Evolutionary conservation across 1,140 invertebrate species (phyloP).

Genomic region (Brachionus angularis): DNA sequence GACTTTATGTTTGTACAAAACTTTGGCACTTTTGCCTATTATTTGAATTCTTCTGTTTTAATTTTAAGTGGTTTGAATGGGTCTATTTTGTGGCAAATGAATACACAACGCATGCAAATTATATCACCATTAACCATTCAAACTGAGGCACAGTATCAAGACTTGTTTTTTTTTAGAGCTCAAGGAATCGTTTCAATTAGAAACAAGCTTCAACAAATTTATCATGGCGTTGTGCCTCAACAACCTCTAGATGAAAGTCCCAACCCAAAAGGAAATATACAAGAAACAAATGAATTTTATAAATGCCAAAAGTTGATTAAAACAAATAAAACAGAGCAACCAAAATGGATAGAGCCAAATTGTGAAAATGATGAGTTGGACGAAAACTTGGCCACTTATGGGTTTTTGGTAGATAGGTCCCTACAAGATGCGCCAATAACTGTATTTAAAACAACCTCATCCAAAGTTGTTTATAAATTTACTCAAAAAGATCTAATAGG

Average conservation of each 20-base stretch:
- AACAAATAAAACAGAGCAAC: background rate
- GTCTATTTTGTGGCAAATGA: conserved; percentile 8
- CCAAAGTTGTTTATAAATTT: background rate
- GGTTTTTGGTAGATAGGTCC: background rate
- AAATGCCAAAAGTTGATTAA: conserved; percentile 6
- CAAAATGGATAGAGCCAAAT: background rate
- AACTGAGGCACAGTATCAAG: background rate
- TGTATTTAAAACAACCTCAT: background rate
- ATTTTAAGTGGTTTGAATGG: background rate
- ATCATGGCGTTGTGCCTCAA: conserved; percentile 24
- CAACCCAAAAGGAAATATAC: background rate
- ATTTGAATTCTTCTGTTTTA: background rate
- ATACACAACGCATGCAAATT: background rate
- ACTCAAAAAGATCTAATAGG: background rate
- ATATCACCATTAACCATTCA: conserved; percentile 14
- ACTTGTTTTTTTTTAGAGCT: conserved; percentile 1
- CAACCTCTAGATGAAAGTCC: conserved; percentile 4
- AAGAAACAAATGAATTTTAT: background rate
- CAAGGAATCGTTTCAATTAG: background rate
- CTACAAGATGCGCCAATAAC: background rate
- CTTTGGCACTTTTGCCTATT: conserved; percentile 45
- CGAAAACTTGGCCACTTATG: background rate
- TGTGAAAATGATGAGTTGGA: background rate
- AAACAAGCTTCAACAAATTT: background rate
- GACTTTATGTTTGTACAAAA: conserved; percentile 54